Percentiles rank a stretch among this genome's conserved stretches.
Conservation (phyloP, 2,888 invertebrate species). For the Galerucella nymphaeae region DNA sequence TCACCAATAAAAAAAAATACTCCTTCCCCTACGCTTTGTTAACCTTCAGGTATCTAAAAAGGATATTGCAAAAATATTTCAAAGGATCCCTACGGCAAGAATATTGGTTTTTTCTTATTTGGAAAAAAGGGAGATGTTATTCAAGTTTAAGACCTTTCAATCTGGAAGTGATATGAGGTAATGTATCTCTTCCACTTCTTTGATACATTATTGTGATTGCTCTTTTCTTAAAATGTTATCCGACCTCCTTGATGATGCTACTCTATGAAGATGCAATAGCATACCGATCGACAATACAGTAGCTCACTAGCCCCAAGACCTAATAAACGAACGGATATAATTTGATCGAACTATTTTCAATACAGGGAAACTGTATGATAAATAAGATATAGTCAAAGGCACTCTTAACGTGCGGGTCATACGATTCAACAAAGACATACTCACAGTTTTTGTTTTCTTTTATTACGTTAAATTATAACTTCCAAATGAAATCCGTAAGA, state of each 20-base stretch:
- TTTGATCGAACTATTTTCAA: neutral
- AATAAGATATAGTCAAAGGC: too few relatives aligned
- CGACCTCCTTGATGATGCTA: constrained; percentile 36
- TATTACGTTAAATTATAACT: too few relatives aligned
- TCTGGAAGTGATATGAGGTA: constrained; percentile 43
- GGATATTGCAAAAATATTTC: constrained; percentile 35
- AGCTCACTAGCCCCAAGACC: neutral
- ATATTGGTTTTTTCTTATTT: constrained; percentile 36
- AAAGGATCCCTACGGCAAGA: constrained; percentile 30
- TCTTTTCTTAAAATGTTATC: constrained; percentile 41
- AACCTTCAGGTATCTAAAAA: constrained; percentile 24
- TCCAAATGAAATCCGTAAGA: too few relatives aligned
- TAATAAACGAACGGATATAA: neutral
- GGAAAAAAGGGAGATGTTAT: constrained; percentile 33
- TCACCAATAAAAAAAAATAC: neutral
- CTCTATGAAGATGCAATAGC: constrained; percentile 30
- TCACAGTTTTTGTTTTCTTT: too few relatives aligned
- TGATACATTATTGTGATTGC: constrained; percentile 45
- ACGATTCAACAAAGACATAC: too few relatives aligned
- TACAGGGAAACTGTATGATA: too few relatives aligned
- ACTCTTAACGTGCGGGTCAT: too few relatives aligned
- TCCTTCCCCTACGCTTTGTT: neutral
- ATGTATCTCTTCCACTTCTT: constrained; percentile 37
- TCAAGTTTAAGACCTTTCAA: constrained; percentile 39
- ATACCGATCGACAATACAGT: constrained; percentile 29